These are phyloP conservation scores for Andrena chrysosceles DNA, from an alignment of 2,888 invertebrate species.

Conservation along the genomic window DNA sequence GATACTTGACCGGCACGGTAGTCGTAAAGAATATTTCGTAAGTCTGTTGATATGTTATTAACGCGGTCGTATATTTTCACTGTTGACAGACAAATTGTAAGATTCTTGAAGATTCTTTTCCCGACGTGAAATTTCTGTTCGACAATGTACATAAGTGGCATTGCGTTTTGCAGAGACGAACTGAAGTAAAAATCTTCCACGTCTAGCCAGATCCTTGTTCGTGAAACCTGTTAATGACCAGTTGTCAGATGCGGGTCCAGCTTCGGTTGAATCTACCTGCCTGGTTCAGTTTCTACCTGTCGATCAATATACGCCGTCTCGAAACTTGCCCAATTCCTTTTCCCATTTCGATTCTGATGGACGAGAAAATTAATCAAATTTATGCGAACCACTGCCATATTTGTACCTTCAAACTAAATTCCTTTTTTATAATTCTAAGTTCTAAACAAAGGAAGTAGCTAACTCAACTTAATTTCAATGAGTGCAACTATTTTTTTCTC, in stretches of 20 bases:
- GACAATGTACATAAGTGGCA: not conserved
- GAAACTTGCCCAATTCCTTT: slow-evolving; percentile 34
- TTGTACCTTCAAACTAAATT: not conserved
- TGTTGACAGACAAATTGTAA: not conserved
- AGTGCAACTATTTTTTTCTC: no score
- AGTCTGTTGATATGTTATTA: slow-evolving; percentile 12
- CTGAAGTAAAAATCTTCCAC: slow-evolving; percentile 22
- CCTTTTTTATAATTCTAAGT: no score
- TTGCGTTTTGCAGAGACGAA: not conserved
- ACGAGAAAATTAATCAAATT: not conserved
- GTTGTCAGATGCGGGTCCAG: slow-evolving; percentile 47
- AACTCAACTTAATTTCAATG: no score
- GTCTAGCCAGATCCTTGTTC: slow-evolving; percentile 48
- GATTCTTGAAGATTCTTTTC: not conserved
- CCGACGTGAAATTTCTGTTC: slow-evolving; percentile 15
- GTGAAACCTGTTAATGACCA: slow-evolving; percentile 60
- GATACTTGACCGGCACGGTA: not conserved
- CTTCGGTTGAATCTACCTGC: slow-evolving; percentile 32
- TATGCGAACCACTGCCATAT: not conserved
- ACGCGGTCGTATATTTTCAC: not conserved
- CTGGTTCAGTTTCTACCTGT: slow-evolving; percentile 33
- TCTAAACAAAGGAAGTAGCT: no score
- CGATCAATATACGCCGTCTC: slow-evolving; percentile 41
- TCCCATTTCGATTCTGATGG: slow-evolving; percentile 29
- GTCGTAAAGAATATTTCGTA: not conserved